Base-by-base conservation (phyloP, 2,797 vertebrate species). In the Pogonophryne albipinna region DNA sequence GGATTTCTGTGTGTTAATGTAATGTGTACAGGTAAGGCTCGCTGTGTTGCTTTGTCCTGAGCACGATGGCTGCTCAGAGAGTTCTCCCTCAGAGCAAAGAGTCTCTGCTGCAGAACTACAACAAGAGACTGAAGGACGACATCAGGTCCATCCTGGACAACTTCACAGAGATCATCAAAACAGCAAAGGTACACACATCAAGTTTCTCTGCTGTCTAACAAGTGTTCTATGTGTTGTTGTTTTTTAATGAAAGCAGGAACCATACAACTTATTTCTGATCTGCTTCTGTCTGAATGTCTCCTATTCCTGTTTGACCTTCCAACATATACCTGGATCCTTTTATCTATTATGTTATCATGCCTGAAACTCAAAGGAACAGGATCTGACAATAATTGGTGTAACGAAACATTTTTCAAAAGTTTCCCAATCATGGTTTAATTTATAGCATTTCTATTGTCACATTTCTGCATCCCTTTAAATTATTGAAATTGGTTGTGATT, bases 71-170 rank as follows among this genome's bases (percentile, higher is more conserved):
- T 2, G 94, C 95, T 71, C 95, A 96, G 74, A 92, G 98, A 56
- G 97, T 94, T 0, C 94, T 99, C 52, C 96, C 98, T 0, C 97
- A 99, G 87, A 99, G 98, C 85, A 99, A 99, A 89, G 98, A 99
- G 92, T 94, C 96, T 0, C 93, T 99, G 60, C 93, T 99, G 10
- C 98, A 99, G 93, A 99, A 96, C 42, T 99, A 99, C 94, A 99
- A 99, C 93, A 99, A 99, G 87, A 95, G 98, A 31, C 95, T 99
- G n/a, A 98, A 97, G 77, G 98, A 99, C 27, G 98, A 99, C 13
- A 93, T 98, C 86, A 95, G 95, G 56, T 99, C 98, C 62, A 96
- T 99, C 82, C 93, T 98, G 92, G 98, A 99, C 78, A 99, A 99
- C 88, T 99, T 99, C 89, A 98, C 97, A 0, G 98, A 99, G 72